Evolutionary conservation across 2,113 vertebrate genomes (phyloP).

Genomic region (Sinocyclocheilus rhinocerous): DNA sequence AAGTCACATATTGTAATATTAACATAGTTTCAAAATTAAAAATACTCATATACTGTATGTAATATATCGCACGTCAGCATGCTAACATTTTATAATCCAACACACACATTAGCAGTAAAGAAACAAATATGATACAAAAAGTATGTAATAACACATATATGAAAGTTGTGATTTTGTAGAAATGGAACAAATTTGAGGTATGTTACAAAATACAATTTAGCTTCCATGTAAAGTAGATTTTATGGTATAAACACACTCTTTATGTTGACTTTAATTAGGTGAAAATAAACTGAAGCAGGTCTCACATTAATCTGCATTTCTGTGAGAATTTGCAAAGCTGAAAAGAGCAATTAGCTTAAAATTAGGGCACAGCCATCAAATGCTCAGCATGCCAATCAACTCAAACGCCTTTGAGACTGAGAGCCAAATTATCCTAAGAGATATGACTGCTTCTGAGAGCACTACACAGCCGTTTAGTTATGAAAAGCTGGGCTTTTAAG

Average conservation of each 20-base stretch:
- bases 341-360: slow-evolving; percentile 42
- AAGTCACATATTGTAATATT: background rate
- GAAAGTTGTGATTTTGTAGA: background rate
- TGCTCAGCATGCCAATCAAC: slow-evolving; percentile 40
- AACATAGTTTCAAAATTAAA: background rate
- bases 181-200: background rate
- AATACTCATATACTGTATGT: background rate
- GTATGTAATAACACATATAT: background rate
- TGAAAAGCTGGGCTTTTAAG: background rate
- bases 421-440: slow-evolving; percentile 43
- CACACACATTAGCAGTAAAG: background rate
- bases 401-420: slow-evolving; percentile 35
- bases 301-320: background rate
- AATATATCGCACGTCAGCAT: background rate
- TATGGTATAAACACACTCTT: slow-evolving; percentile 7
- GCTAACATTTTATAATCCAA: background rate
- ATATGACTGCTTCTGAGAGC: slow-evolving; percentile 5
- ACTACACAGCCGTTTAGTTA: background rate
- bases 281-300: background rate
- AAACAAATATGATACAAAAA: background rate
- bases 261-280: background rate
- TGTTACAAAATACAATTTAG: background rate
- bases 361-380: slow-evolving; percentile 41
- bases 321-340: slow-evolving; percentile 29
- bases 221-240: background rate